phyloP scores from a whole-genome alignment of 2,888 invertebrate species.

The Coremacera marginata region DNA sequence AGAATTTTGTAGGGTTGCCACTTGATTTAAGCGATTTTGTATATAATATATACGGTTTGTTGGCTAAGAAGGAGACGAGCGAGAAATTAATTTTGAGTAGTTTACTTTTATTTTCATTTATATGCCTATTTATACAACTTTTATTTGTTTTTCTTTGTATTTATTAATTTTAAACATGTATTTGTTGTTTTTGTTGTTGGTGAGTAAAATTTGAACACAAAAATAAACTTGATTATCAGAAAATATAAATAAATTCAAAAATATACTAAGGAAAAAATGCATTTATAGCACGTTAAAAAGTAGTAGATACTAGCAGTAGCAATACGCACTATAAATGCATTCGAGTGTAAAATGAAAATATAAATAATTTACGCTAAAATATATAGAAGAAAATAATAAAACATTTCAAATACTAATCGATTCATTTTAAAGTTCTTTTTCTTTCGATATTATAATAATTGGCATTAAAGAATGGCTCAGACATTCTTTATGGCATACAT shows the following conservation, averaged over 20 bases:
- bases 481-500: neutral
- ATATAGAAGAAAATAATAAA: constrained; percentile 26
- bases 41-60: neutral
- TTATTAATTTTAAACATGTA: neutral
- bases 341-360: neutral
- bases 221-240: constrained; percentile 37
- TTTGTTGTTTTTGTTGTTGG: neutral
- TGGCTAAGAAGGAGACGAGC: constrained; percentile 14
- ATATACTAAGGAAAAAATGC: constrained; percentile 34
- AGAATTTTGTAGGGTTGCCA: constrained; percentile 45
- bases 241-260: constrained; percentile 34
- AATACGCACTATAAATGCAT: constrained; percentile 22
- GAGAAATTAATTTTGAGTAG: neutral
- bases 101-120: constrained; percentile 14
- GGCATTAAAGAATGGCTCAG: neutral
- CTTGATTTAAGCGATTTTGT: neutral
- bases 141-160: neutral
- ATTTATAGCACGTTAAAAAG: constrained; percentile 21
- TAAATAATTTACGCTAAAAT: constrained; percentile 28
- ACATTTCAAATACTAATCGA: constrained; percentile 62
- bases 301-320: neutral
- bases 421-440: constrained; percentile 52
- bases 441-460: neutral
- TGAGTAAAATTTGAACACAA: neutral
- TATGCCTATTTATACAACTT: constrained; percentile 28